Conservation (phyloP, 92 coral and sea anemone species). For the Siderastrea radians region DNA sequence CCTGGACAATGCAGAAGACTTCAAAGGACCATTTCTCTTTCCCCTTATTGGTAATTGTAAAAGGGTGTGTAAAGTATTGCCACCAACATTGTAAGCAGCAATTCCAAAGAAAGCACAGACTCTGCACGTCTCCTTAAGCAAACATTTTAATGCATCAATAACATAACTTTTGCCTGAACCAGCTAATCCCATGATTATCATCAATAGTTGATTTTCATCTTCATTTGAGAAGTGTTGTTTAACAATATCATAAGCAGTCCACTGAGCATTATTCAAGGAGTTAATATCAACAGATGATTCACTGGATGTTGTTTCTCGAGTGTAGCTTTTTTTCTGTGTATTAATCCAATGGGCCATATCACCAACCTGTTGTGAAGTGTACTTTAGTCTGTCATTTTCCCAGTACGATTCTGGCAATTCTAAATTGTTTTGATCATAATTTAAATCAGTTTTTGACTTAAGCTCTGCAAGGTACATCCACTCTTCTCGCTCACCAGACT, state of each 20-base stretch:
- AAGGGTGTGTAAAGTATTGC: slow-evolving; percentile 46
- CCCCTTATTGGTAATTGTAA: slow-evolving; percentile 52
- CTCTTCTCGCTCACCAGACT: slow-evolving; percentile 56
- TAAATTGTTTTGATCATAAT: neutral
- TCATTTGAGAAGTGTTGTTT: neutral
- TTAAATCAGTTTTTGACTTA: slow-evolving; percentile 7
- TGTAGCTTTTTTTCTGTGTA: neutral
- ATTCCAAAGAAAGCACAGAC: slow-evolving; percentile 59
- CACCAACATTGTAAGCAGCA: slow-evolving; percentile 48
- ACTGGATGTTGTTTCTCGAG: neutral
- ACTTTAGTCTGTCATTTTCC: slow-evolving; percentile 13
- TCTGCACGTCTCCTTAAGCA: slow-evolving; percentile 26
- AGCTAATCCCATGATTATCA: slow-evolving; percentile 53
- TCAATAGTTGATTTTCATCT: slow-evolving; percentile 12
- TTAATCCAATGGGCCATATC: slow-evolving; percentile 69
- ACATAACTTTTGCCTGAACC: slow-evolving; percentile 72
- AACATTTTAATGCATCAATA: slow-evolving; percentile 33
- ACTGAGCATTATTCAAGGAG: slow-evolving; percentile 35
- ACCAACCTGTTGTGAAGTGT: slow-evolving; percentile 33
- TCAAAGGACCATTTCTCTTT: slow-evolving; percentile 22
- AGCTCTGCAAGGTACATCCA: slow-evolving; percentile 66
- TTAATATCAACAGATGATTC: slow-evolving; percentile 4
- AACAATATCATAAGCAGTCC: slow-evolving; percentile 46
- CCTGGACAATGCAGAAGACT: slow-evolving; percentile 22
- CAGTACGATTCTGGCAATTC: neutral